These are phyloP conservation scores for Meganola albula DNA, from an alignment of 2,888 invertebrate genomes.

Conservation along the genomic window DNA sequence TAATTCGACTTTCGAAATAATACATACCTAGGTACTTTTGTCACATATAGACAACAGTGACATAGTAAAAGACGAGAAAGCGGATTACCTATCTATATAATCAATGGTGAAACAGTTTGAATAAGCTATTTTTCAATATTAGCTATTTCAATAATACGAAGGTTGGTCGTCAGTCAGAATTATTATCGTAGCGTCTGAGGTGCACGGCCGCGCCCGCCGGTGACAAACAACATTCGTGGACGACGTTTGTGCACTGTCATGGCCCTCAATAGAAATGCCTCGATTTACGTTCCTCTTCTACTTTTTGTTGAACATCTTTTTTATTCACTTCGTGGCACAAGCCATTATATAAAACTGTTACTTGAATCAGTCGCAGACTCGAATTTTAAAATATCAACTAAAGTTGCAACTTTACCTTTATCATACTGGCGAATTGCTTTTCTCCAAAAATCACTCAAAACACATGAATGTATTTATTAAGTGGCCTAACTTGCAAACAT, in stretches of 20 bases:
- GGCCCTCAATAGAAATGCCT: constrained; percentile 70
- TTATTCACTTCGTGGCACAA: constrained; percentile 44
- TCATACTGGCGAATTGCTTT: too few relatives aligned
- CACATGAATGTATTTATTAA: too few relatives aligned
- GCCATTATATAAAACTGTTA: constrained; percentile 39
- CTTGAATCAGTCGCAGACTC: too few relatives aligned
- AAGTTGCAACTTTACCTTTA: too few relatives aligned
- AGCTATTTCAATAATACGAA: constrained; percentile 37
- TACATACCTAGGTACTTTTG: too few relatives aligned
- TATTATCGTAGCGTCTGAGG: not conserved
- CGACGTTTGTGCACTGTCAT: constrained; percentile 71
- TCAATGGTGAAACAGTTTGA: constrained; percentile 38
- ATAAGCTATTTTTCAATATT: constrained; percentile 53
- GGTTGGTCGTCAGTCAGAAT: constrained; percentile 31
- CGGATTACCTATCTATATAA: constrained; percentile 26
- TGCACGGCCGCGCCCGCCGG: constrained; percentile 36
- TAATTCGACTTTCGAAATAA: too few relatives aligned
- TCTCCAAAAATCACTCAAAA: too few relatives aligned
- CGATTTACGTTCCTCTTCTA: constrained; percentile 58
- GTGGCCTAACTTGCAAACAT: too few relatives aligned
- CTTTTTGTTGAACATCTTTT: constrained; percentile 56
- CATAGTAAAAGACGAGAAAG: constrained; percentile 16
- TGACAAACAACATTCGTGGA: constrained; percentile 72
- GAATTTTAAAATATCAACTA: too few relatives aligned
- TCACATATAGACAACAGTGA: constrained; percentile 13